Evolutionary conservation across 1,140 invertebrate species (phyloP).

Genomic region (Doryteuthis pealeii): DNA sequence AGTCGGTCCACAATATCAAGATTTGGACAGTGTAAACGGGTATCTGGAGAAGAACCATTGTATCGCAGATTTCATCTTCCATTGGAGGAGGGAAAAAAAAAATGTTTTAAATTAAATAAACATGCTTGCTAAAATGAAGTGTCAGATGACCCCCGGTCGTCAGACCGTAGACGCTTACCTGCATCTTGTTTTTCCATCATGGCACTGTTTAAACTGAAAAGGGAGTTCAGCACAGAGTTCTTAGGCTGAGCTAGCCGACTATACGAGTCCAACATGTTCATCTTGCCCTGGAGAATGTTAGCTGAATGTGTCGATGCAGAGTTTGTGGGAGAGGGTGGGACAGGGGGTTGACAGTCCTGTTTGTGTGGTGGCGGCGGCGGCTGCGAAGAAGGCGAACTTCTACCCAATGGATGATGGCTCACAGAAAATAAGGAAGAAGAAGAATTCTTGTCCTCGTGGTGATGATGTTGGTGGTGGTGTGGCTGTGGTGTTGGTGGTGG

Average conservation of each 20-base stretch:
- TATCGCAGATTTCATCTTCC: too few species aligned
- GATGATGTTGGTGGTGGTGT: neutral
- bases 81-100: too few species aligned
- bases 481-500: neutral
- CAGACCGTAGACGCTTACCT: slow-evolving; percentile 11
- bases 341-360: neutral
- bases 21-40: too few species aligned
- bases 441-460: neutral
- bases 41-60: too few species aligned
- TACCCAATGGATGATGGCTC: neutral
- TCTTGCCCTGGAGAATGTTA: neutral
- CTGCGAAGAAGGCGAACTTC: neutral
- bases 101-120: too few species aligned
- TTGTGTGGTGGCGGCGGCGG: neutral
- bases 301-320: too few species aligned
- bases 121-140: too few species aligned
- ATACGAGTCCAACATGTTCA: neutral
- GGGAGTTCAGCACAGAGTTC: slow-evolving; percentile 3
- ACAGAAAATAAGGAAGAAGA: neutral
- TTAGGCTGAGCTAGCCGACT: neutral
- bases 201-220: neutral
- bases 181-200: neutral
- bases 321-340: too few species aligned
- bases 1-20: too few species aligned
- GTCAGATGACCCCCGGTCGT: too few species aligned